Evolutionary conservation across 2,113 vertebrate species (phyloP).

Genomic region (Elephas maximus): DNA sequence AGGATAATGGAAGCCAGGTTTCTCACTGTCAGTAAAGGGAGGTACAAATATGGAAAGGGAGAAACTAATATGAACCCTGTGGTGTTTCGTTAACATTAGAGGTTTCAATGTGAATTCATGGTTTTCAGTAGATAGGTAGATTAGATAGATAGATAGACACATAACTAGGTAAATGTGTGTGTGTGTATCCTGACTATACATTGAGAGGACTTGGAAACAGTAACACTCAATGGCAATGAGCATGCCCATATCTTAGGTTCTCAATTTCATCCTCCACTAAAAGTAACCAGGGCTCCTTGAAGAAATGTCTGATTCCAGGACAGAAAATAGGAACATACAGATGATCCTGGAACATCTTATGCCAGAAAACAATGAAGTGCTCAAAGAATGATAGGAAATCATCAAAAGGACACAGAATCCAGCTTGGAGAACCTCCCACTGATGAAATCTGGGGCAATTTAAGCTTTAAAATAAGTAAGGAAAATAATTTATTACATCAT

Average conservation of each 20-base stretch:
- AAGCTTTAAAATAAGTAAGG: slow-evolving; percentile 1
- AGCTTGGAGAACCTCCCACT: neutral
- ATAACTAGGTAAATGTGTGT: neutral
- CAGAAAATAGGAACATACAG: neutral
- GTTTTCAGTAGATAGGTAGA: neutral
- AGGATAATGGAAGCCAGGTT: too few relatives aligned
- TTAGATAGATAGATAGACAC: neutral
- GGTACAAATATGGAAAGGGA: neutral
- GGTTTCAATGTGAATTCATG: neutral
- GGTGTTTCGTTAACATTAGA: neutral
- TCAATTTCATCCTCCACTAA: neutral
- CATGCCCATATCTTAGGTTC: neutral
- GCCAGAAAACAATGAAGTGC: neutral
- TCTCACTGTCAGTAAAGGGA: neutral
- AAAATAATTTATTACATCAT: neutral
- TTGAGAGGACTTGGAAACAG: neutral
- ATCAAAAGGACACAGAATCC: neutral
- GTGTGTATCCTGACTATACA: neutral
- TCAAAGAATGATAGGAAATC: slow-evolving; percentile 26
- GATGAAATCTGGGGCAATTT: neutral
- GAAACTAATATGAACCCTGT: neutral
- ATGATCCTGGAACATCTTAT: neutral
- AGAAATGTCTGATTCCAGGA: neutral
- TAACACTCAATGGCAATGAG: neutral
- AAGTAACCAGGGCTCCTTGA: neutral